These are phyloP conservation scores for Macquaria australasica DNA, from an alignment of 2,113 vertebrate genomes.

Conservation along the genomic window DNA sequence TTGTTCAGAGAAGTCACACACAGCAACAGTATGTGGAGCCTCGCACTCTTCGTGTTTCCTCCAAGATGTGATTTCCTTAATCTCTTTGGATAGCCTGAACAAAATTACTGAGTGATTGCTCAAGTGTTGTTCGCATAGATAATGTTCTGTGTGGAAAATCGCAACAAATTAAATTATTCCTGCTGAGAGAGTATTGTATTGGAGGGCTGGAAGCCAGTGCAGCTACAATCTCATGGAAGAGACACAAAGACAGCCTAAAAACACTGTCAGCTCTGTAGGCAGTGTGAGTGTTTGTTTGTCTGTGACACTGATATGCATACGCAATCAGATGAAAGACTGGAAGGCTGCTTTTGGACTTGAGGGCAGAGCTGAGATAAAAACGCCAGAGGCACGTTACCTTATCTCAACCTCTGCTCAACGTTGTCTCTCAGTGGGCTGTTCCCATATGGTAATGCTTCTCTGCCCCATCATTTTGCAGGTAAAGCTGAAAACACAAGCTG, in stretches of 20 bases:
- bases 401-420: constrained; percentile 59
- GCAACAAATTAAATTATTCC: constrained; percentile 72
- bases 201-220: constrained; percentile 42
- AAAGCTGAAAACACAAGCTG: constrained; percentile 31
- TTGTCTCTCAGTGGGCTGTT: constrained; percentile 43
- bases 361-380: constrained; percentile 42
- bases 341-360: constrained; percentile 47
- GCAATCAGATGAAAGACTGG: constrained; percentile 55
- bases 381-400: constrained; percentile 52
- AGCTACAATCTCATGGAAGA: constrained; percentile 53
- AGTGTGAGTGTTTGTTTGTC: constrained; percentile 55
- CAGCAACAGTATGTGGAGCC: neutral
- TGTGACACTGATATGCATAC: constrained; percentile 66
- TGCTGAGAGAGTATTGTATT: constrained; percentile 54
- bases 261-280: constrained; percentile 57
- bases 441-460: constrained; percentile 27
- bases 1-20: constrained; percentile 24
- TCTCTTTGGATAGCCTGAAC: constrained; percentile 58
- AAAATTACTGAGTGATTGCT: constrained; percentile 67
- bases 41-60: constrained; percentile 19
- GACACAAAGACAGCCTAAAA: constrained; percentile 39
- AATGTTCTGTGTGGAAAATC: constrained; percentile 61
- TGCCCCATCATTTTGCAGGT: constrained; percentile 26
- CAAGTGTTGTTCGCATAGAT: constrained; percentile 67
- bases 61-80: constrained; percentile 59